These are phyloP conservation scores for Isotomurus palustris DNA, from an alignment of 2,888 invertebrate genomes.

Conservation along the genomic window DNA sequence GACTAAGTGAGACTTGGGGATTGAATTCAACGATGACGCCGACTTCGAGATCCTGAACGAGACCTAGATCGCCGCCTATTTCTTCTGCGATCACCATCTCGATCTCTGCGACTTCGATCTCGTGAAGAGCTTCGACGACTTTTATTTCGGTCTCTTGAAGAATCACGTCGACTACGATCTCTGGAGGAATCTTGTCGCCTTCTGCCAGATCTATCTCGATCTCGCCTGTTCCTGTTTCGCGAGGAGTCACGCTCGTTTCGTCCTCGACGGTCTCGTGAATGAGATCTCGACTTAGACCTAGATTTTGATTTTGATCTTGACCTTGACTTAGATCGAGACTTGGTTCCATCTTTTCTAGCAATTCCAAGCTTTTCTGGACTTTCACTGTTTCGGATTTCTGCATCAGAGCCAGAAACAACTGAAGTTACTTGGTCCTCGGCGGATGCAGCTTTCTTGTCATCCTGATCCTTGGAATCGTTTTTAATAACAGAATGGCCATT, in stretches of 20 bases:
- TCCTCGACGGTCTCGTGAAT: constrained; percentile 3
- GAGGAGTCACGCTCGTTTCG: not conserved
- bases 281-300: constrained; percentile 7
- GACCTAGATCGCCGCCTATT: constrained; percentile 16
- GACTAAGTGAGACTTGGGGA: too few species aligned
- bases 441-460: not conserved
- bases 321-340: constrained; percentile 1
- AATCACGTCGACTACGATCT: too few species aligned
- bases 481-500: not conserved
- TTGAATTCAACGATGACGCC: not conserved
- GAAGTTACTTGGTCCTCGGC: not conserved
- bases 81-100: constrained; percentile 8
- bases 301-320: constrained; percentile 10
- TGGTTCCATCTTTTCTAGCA: constrained; percentile 5
- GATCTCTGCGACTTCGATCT: too few species aligned
- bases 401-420: not conserved
- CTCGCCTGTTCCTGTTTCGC: not conserved
- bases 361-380: not conserved
- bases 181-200: not conserved
- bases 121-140: too few species aligned
- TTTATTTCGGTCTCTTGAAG: too few species aligned
- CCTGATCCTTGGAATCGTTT: not conserved
- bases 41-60: constrained; percentile 21
- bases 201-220: not conserved
- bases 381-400: constrained; percentile 10